These are phyloP conservation scores for Sycobia sp. DNA, from an alignment of 1,140 invertebrate species.

Conservation along the genomic window DNA sequence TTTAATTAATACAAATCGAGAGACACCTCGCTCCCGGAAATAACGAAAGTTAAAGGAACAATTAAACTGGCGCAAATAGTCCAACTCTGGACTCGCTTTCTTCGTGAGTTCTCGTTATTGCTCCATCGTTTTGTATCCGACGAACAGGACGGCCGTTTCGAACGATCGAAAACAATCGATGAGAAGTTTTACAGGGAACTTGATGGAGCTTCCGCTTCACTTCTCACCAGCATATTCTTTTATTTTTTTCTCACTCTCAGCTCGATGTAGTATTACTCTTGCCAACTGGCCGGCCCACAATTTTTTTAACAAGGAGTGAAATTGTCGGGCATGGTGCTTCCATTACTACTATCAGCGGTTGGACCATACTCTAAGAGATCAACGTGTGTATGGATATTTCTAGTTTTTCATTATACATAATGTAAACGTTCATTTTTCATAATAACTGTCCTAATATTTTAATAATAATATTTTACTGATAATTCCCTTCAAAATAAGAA, in stretches of 20 bases:
- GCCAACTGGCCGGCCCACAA: conserved; percentile 33
- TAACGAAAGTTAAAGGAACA: conserved; percentile 47
- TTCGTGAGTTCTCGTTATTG: neutral
- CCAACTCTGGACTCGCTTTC: conserved; percentile 25
- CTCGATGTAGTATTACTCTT: too few relatives aligned
- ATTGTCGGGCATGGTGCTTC: conserved; percentile 4
- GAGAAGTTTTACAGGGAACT: conserved; percentile 20
- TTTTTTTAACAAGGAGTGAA: conserved; percentile 39
- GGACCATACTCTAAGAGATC: too few relatives aligned
- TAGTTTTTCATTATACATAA: too few relatives aligned
- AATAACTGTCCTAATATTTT: too few relatives aligned
- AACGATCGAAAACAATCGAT: conserved; percentile 5
- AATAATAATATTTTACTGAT: too few relatives aligned
- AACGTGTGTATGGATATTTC: too few relatives aligned
- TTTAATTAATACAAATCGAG: conserved; percentile 36
- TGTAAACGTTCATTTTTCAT: too few relatives aligned
- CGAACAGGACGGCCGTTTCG: neutral
- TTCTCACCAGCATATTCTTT: too few relatives aligned
- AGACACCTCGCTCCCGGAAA: conserved; percentile 31
- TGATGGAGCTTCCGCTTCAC: neutral
- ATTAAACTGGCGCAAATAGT: conserved; percentile 40
- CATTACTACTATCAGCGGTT: too few relatives aligned
- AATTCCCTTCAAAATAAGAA: too few relatives aligned
- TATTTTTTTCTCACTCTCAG: too few relatives aligned
- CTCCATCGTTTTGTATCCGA: conserved; percentile 19